phyloP scores from a whole-genome alignment of 53 echinoderm and acorn worm species.

The Apostichopus leukothele region DNA sequence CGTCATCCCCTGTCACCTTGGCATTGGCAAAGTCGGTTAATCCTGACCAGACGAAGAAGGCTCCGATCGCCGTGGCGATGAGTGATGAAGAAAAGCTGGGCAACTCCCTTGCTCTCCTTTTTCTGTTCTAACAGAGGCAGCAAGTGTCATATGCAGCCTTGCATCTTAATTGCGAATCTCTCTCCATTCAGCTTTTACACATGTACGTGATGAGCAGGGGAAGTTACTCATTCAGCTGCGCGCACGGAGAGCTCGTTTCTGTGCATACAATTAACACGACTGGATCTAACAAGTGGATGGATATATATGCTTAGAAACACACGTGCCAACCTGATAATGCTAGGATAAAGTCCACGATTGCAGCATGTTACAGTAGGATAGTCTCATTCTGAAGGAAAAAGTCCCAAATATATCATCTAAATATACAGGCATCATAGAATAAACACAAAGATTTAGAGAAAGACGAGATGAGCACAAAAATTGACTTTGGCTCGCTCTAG shows the following conservation, averaged over 20 bases:
- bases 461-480: no score
- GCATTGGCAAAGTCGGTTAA: background rate
- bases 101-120: conserved; percentile 37
- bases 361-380: no score
- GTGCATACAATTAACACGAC: background rate
- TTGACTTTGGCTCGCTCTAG: no score
- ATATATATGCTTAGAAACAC: no score
- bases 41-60: background rate
- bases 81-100: conserved; percentile 18
- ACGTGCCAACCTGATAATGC: no score
- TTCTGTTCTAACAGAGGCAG: conserved; percentile 1
- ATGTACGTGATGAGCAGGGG: background rate
- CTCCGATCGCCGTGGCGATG: background rate
- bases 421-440: no score
- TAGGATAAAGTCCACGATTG: no score
- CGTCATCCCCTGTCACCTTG: background rate
- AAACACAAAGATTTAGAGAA: no score
- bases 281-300: background rate
- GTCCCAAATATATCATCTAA: no score
- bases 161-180: conserved; percentile 30
- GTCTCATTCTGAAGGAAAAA: no score
- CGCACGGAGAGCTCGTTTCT: background rate
- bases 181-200: background rate
- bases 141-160: conserved; percentile 26
- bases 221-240: background rate